Evolutionary conservation across 30 jellyfish, hydroid and myxozoan genomes (phyloP).

Genomic region (Aurelia coerulea): DNA sequence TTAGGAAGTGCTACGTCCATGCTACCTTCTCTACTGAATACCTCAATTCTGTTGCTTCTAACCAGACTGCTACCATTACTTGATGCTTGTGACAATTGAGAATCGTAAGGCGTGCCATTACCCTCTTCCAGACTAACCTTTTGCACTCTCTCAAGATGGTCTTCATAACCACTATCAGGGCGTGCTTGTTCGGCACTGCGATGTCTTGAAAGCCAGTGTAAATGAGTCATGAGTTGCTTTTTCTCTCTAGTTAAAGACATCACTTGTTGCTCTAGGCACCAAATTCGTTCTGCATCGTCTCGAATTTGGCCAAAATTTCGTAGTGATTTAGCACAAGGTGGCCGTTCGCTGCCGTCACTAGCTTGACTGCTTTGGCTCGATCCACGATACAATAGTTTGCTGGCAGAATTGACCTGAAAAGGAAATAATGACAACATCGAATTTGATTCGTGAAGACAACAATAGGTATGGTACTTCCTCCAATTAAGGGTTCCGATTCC

Average conservation of each 20-base stretch:
- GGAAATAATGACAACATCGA: too few species aligned
- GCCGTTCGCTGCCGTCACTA: too few species aligned
- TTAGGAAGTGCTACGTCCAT: too few species aligned
- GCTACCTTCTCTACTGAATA: constrained; percentile 8
- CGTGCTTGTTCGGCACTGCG: constrained; percentile 7
- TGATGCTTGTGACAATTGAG: neutral
- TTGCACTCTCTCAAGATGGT: neutral
- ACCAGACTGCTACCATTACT: neutral
- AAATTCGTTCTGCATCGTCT: constrained; percentile 19
- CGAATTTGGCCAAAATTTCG: neutral
- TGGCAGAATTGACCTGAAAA: too few species aligned
- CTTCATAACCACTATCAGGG: neutral
- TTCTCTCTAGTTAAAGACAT: constrained; percentile 49
- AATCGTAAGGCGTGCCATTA: neutral
- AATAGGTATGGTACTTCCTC: too few species aligned
- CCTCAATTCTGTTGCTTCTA: constrained; percentile 5
- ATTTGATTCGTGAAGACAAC: too few species aligned
- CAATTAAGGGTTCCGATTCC: too few species aligned
- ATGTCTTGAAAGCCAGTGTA: constrained; percentile 77
- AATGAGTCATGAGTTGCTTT: constrained; percentile 71
- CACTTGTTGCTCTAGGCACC: constrained; percentile 37
- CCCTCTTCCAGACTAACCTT: constrained; percentile 62
- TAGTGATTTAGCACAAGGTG: neutral
- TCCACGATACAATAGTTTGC: too few species aligned
- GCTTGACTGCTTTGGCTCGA: too few species aligned